Evolutionary conservation across 2,888 invertebrate genomes (phyloP), one percentile per base, ranked within the genome.

Genomic region (Pasiphila rectangulata): DNA sequence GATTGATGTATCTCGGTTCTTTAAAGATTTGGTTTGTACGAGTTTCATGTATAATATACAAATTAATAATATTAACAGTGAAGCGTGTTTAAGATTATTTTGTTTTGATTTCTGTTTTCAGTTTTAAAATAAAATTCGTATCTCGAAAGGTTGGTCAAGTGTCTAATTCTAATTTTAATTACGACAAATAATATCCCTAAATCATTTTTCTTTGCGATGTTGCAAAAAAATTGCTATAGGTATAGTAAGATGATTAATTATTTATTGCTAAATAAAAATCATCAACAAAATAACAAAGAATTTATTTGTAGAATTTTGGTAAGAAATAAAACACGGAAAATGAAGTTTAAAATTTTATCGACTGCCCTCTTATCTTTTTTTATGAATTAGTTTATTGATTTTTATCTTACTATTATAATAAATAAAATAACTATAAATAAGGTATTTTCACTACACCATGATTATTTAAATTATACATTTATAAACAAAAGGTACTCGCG

Each of bases 401-500:
- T 27, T 38, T 12, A 16, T 9, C 35, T 40, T 38, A 46, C 23
- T 19, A 16, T 41, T 35, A 48, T 20, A 12, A 32, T 42, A 21
- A 30, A 16, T 25, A 46, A 35, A 29, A 30, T 19, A 7, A 27
- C 4, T 38, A 37, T 36, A 20, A 40, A 35, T 17, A 12, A 46
- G 16, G 36, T 48, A 52, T 10, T 48, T 54, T 32, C 44, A 41
- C 43, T 54, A 66, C 51, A 62, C 39, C 49, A 59, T 56, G 54
- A 59, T 59, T 59, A 57, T 56, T 62, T 69, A 63, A 69, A 64
- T 61, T 63, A 59, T 67, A 66, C 59, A 68, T 61, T 63, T 42
- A 64, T 64, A 68, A 72, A 70, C 69, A 72, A 83, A 84, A 88
- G 88, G 88, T 88, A 88, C 88, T 82, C 82, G 83, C 82, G 83